Conservation (phyloP, 2,888 invertebrate genomes). For the Sinopyrophorus schimmeli region DNA sequence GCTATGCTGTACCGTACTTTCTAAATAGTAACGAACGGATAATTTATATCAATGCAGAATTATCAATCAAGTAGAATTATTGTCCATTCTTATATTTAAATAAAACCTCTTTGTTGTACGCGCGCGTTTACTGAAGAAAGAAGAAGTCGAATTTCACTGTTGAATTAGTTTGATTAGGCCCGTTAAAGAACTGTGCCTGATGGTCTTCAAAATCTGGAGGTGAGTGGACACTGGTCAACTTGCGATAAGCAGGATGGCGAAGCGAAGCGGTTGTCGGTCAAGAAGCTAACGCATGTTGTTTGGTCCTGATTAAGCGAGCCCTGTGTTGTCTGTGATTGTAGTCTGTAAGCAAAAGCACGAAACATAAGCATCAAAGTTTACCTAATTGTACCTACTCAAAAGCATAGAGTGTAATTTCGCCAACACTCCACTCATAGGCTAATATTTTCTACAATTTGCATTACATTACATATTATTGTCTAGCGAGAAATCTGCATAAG, state of each 20-base stretch:
- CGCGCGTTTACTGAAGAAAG: too few relatives aligned
- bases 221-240: slow-evolving; percentile 36
- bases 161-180: slow-evolving; percentile 22
- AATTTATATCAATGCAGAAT: slow-evolving; percentile 10
- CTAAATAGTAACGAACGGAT: slow-evolving; percentile 15
- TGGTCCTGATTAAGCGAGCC: slow-evolving; percentile 46
- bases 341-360: slow-evolving; percentile 37
- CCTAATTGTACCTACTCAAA: slow-evolving; percentile 9
- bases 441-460: too few relatives aligned
- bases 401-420: too few relatives aligned
- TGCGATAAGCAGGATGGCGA: slow-evolving; percentile 54
- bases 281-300: slow-evolving; percentile 53
- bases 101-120: too few relatives aligned
- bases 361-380: slow-evolving; percentile 20
- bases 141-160: slow-evolving; percentile 27
- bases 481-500: too few relatives aligned
- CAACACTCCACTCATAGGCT: too few relatives aligned
- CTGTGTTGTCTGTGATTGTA: slow-evolving; percentile 44
- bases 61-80: slow-evolving; percentile 51
- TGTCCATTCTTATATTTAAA: slow-evolving; percentile 46
- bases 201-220: slow-evolving; percentile 29
- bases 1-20: too few relatives aligned
- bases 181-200: slow-evolving; percentile 25
- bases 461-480: too few relatives aligned
- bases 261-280: slow-evolving; percentile 54